Percentiles rank a stretch among this genome's conserved stretches.
Conservation (phyloP, 2,888 invertebrate genomes). For the Pristionchus japonicus region DNA sequence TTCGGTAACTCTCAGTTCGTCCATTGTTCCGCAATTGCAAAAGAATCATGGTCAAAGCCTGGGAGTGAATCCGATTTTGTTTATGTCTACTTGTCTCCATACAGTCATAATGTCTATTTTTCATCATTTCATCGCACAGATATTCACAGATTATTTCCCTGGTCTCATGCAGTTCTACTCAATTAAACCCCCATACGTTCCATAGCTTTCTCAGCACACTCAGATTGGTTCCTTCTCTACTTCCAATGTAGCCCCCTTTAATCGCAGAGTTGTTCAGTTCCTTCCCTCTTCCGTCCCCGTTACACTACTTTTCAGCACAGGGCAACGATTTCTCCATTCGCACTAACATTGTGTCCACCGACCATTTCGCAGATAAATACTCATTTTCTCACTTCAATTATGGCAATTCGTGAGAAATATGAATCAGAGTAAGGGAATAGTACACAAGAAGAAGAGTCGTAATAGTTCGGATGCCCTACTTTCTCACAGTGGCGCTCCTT, state of each 20-base stretch:
- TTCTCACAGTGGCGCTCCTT: not conserved
- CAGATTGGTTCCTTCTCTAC: not conserved
- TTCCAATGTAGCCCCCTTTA: not conserved
- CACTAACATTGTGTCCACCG: not conserved
- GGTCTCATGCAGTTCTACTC: not conserved
- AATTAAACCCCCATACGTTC: conserved; percentile 1
- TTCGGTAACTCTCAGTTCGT: too few relatives aligned
- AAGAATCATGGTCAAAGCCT: not conserved
- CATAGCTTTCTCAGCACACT: not conserved
- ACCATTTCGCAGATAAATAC: not conserved
- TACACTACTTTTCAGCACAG: not conserved
- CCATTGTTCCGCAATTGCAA: not conserved
- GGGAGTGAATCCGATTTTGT: not conserved
- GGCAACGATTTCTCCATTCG: not conserved
- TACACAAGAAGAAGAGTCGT: not conserved
- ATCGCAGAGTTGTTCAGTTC: not conserved
- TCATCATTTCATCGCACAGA: not conserved
- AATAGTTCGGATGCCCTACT: not conserved
- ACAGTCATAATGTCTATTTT: not conserved
- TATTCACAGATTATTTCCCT: not conserved
- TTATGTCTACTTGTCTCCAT: not conserved
- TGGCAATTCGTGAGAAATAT: not conserved
- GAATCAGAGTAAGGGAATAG: not conserved
- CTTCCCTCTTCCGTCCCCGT: not conserved
- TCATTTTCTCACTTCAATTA: not conserved